phyloP scores from a whole-genome alignment of 2,113 vertebrate genomes.

The Oryzias melastigma region DNA sequence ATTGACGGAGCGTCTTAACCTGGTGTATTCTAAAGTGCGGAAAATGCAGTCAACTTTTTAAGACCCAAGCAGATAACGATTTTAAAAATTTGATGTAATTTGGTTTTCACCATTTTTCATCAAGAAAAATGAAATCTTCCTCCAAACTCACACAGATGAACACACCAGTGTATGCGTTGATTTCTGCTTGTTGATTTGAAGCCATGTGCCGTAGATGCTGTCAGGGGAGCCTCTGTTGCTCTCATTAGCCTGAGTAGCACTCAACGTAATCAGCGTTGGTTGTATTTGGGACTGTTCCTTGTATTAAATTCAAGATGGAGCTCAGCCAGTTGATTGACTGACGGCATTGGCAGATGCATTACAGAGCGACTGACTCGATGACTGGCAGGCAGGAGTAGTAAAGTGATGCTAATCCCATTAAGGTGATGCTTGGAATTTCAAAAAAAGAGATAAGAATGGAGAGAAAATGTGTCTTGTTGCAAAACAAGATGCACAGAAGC shows the following conservation, averaged over 20 bases:
- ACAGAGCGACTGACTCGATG: slow-evolving; percentile 45
- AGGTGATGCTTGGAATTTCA: slow-evolving; percentile 21
- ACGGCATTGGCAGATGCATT: slow-evolving; percentile 59
- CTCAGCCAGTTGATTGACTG: slow-evolving; percentile 58
- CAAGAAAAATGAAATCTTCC: too few species aligned
- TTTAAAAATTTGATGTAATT: too few species aligned
- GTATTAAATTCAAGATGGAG: slow-evolving; percentile 56
- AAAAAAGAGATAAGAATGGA: background rate
- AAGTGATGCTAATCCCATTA: slow-evolving; percentile 31
- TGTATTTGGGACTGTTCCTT: slow-evolving; percentile 38
- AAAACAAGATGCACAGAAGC: too few species aligned
- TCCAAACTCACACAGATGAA: too few species aligned
- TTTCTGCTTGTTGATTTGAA: slow-evolving; percentile 2
- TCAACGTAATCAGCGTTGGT: slow-evolving; percentile 60
- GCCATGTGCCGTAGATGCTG: slow-evolving; percentile 19
- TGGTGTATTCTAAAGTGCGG: too few species aligned
- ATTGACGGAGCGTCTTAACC: too few species aligned
- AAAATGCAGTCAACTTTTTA: too few species aligned
- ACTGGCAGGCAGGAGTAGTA: slow-evolving; percentile 24
- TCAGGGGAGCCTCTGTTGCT: slow-evolving; percentile 36
- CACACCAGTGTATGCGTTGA: too few species aligned
- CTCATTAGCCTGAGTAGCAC: slow-evolving; percentile 72
- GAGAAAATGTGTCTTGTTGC: too few species aligned
- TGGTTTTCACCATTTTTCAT: too few species aligned
- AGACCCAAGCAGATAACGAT: too few species aligned